Base-by-base conservation (phyloP, 1,140 invertebrate genomes). In the Sipha flava region DNA sequence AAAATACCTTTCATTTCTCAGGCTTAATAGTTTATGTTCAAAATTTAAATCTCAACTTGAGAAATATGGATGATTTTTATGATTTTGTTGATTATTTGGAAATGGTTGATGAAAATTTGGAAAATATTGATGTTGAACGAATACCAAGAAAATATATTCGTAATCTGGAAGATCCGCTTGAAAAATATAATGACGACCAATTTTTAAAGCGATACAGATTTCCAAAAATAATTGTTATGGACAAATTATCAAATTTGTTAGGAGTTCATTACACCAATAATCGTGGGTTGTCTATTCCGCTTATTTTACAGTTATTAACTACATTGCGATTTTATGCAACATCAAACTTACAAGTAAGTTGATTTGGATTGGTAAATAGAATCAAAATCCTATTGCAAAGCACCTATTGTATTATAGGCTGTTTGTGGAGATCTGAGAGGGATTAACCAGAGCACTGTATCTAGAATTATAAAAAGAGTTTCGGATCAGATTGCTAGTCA, bases 341-440 rank as follows among this genome's bases (percentile, higher is more conserved):
- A 57, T 57, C 52, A 57, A 57, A 57, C 21, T 57, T 57, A 3
- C 52, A 3, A 47, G 52, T 21, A 57, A 57, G 52, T 7, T 57
- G 4, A 57, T 57, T 10, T 57, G 12, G 14, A 29, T 57, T 57
- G 52, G 26, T 57, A 57, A 3, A 57, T 23, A 12, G 26, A 57
- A 23, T 57, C 23, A 57, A 57, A 57, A 57, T 23, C n/a, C 1
- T 57, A 37, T 3, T 57, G 21, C 12, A 14, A n/a, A n/a, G n/a
- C n/a, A n/a, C n/a, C n/a, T 57, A 57, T 57, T 83, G 52, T 86
- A 5, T 64, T 49, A 21, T 47, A 64, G 47, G 10, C 34, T 21
- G 43, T 72, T 4, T 72, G 64, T 80, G 49, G 68, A 16, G 64
- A 80, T 26, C 68, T 80, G 21, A 52, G 34, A 31, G 31, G 45